phyloP scores from a whole-genome alignment of 35 echinoderm and acorn worm genomes.

The Anneissia japonica region DNA sequence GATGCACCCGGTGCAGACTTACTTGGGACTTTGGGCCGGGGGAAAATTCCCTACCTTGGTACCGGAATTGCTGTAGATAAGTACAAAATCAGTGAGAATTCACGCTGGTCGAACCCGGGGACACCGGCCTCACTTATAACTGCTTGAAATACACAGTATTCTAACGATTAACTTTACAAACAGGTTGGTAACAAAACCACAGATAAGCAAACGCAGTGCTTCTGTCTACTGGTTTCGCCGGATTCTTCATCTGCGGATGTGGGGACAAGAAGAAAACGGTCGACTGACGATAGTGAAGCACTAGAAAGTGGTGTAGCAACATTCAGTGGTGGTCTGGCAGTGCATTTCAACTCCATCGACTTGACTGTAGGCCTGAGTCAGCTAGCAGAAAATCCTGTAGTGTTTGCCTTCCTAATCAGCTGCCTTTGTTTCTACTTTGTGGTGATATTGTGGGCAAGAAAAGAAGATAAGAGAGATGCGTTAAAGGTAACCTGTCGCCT shows the following conservation, averaged over 20 bases:
- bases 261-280: neutral
- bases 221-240: neutral
- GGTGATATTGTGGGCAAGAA: slow-evolving; percentile 12
- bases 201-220: neutral
- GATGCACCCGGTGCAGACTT: too few species aligned
- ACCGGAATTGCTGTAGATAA: too few species aligned
- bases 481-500: slow-evolving; percentile 1
- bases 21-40: too few species aligned
- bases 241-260: neutral
- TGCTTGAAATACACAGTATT: too few species aligned
- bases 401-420: neutral
- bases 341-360: neutral
- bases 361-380: neutral
- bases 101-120: too few species aligned
- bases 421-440: neutral
- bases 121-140: too few species aligned
- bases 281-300: neutral
- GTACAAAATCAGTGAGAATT: too few species aligned
- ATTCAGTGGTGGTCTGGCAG: neutral
- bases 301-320: neutral
- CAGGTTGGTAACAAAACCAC: neutral
- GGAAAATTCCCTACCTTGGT: too few species aligned
- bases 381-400: neutral
- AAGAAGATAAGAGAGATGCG: slow-evolving; percentile 14
- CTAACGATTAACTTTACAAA: neutral